phyloP scores from a whole-genome alignment of 2,797 vertebrate genomes.

The Enteromius viviparus region DNA sequence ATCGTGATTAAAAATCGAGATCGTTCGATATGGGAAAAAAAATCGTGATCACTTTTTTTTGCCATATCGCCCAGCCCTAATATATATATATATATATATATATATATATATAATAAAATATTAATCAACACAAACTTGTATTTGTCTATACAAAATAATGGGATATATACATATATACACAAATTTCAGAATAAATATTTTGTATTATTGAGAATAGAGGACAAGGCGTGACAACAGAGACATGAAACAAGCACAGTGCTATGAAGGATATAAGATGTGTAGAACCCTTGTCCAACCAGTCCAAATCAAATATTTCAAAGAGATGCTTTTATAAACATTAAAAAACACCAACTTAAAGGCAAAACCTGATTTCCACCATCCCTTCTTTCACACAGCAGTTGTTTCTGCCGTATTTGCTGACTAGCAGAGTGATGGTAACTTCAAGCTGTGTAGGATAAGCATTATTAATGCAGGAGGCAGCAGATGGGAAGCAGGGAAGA shows the following conservation, averaged over 20 bases:
- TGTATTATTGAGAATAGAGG: background rate
- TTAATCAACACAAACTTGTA: background rate
- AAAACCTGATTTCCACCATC: constrained; percentile 45
- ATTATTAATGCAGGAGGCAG: constrained; percentile 60
- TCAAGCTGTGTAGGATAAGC: constrained; percentile 52
- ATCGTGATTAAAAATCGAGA: no score
- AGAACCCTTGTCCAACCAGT: background rate
- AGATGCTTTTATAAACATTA: constrained; percentile 63
- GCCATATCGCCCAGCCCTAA: no score
- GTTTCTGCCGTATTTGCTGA: constrained; percentile 57
- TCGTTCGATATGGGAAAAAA: no score
- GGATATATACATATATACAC: no score
- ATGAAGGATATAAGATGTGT: background rate
- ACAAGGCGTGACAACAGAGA: background rate
- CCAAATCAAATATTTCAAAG: constrained; percentile 47
- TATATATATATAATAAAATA: background rate
- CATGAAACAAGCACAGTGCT: background rate
- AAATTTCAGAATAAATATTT: background rate
- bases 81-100: no score
- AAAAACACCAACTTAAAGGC: constrained; percentile 53
- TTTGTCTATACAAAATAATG: background rate
- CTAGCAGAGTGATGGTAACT: constrained; percentile 49
- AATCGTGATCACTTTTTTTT: no score
- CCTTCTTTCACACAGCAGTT: constrained; percentile 41
- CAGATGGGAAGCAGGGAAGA: constrained; percentile 31